Percentiles rank a stretch among this genome's conserved stretches.
Evolutionary conservation across 2,888 invertebrate species (phyloP).

Genomic region (Agonopterix heracliana): DNA sequence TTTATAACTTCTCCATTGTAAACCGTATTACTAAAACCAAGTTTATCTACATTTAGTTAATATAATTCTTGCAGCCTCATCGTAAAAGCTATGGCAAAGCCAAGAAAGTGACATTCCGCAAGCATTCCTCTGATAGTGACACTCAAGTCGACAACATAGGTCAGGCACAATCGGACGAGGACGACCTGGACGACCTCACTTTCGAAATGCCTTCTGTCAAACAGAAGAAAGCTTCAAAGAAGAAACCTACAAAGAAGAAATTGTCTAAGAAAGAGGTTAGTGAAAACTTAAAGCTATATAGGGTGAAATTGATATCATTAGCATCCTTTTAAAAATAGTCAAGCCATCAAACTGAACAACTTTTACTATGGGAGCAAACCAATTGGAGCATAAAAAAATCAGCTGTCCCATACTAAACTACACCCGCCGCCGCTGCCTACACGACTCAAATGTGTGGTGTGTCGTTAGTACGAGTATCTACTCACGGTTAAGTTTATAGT

Average conservation of each 20-base stretch:
- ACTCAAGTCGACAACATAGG: constrained; percentile 17
- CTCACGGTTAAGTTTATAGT: no score
- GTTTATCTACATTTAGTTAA: not conserved
- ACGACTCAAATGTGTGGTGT: no score
- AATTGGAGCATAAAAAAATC: no score
- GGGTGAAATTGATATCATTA: no score
- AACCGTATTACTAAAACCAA: not conserved
- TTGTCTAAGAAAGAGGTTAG: constrained; percentile 61
- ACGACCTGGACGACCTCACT: constrained; percentile 49
- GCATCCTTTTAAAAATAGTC: no score
- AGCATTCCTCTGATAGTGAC: constrained; percentile 36
- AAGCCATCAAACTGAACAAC: no score
- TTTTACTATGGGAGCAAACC: no score
- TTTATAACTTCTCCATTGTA: no score
- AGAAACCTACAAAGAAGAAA: constrained; percentile 38
- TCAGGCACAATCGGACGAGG: constrained; percentile 28
- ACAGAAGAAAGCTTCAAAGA: constrained; percentile 40
- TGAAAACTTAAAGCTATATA: not conserved
- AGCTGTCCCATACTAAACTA: no score
- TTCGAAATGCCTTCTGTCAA: constrained; percentile 46
- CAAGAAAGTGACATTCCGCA: constrained; percentile 54
- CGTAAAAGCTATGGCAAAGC: constrained; percentile 62
- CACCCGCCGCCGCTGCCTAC: no score
- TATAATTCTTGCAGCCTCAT: constrained; percentile 32
- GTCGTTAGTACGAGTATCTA: no score